Evolutionary conservation across 2,797 vertebrate genomes (phyloP), one percentile per base, ranked within the genome.

Genomic region (Botia almorhae): DNA sequence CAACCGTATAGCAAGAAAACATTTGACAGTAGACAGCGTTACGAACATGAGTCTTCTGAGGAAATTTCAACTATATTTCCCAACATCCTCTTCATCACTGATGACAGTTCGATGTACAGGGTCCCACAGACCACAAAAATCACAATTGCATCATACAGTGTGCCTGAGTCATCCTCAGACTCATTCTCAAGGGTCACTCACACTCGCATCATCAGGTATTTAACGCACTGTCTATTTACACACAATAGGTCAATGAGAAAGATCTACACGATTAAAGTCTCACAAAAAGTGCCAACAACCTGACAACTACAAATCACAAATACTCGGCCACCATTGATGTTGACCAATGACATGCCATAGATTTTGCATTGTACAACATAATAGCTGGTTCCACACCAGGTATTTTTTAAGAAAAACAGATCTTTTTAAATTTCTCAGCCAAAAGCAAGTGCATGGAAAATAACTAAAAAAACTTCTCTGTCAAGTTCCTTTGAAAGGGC

Each of bases 401-500:
- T 1, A 46, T 10, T 58, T 23, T 74, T 80, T 43, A 68, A 65
- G 33, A 55, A 63, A 65, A 71, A 79, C 12, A 71, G 55, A 46
- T 46, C 10, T 11, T 46, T 1, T 33, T 33, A 11, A 6, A 39
- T 39, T 39, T 39, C 56, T 23, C 10, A 23, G 23, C 46, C 53
- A 19, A 79, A 53, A 71, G 58, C 19, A 61, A 70, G 60, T 21
- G 53, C 50, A 51, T 43, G 72, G n/a, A 46, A 46, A 46, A 46
- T 8, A 46, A 10, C 43, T 46, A 71, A 82, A 83, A 82, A 77
- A 84, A 56, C 74, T 82, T 89, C 82, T 85, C 88, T 91, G 88
- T 90, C 89, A 92, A 85, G 65, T 87, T 92, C 74, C 82, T 88
- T 82, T 90, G 84, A 81, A 86, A 83, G 89, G 46, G 55, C 83